Conservation (phyloP, 2,888 invertebrate species). For the Plebejus argus region DNA sequence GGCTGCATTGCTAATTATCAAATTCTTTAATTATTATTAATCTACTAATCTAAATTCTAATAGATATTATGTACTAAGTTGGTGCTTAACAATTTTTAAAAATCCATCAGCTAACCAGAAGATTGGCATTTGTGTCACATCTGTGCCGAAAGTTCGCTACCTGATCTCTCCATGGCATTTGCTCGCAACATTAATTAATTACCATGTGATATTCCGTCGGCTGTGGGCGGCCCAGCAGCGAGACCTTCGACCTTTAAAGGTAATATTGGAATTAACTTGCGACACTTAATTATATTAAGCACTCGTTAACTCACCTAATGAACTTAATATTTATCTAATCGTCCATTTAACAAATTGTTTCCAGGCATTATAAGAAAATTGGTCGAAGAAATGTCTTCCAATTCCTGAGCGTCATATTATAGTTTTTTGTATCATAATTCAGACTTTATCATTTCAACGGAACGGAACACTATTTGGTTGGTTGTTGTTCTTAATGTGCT, state of each 20-base stretch:
- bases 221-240: constrained; percentile 9
- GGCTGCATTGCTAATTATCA: no score
- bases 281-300: constrained; percentile 25
- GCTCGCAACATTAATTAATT: constrained; percentile 16
- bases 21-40: no score
- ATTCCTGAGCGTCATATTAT: background rate
- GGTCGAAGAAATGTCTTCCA: background rate
- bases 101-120: background rate
- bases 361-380: background rate
- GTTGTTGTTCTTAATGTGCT: background rate
- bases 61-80: background rate
- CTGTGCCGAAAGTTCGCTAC: constrained; percentile 8
- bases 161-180: constrained; percentile 17
- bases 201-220: constrained; percentile 9
- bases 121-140: background rate
- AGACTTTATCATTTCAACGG: background rate
- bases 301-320: constrained; percentile 23
- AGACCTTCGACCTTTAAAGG: constrained; percentile 22
- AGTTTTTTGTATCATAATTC: background rate
- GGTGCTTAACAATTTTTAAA: background rate
- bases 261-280: constrained; percentile 26
- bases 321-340: background rate
- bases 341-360: background rate
- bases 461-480: background rate
- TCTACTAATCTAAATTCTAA: no score